phyloP scores from a whole-genome alignment of 2,113 vertebrate genomes.

The Origma solitaria region DNA sequence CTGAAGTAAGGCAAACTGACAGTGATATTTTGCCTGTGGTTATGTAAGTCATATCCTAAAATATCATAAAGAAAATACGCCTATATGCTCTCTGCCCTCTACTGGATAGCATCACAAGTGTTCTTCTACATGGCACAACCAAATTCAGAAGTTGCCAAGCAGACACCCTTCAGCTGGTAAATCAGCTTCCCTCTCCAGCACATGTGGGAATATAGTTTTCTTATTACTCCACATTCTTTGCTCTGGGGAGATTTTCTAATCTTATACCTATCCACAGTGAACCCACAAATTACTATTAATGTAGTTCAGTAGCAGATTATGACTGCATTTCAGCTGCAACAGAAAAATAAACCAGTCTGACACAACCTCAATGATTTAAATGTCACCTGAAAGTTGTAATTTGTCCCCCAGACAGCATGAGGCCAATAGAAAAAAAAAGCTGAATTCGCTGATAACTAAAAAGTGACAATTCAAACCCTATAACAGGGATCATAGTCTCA shows the following conservation, averaged over 20 bases:
- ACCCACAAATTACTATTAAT: neutral
- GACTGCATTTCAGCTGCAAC: neutral
- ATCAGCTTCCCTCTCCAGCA: neutral
- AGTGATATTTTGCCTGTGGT: neutral
- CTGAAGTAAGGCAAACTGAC: neutral
- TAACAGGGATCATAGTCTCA: neutral
- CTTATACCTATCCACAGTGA: neutral
- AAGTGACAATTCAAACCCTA: rapidly evolving
- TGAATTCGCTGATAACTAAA: neutral
- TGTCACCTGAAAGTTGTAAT: neutral
- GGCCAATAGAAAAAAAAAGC: neutral
- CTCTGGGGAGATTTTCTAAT: neutral
- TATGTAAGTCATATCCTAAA: neutral
- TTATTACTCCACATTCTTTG: neutral
- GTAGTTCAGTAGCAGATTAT: neutral
- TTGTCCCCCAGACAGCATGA: neutral
- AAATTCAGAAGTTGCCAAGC: neutral
- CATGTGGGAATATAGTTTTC: neutral
- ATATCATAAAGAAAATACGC: neutral
- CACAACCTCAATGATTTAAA: neutral
- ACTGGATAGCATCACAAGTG: neutral
- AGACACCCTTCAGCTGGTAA: neutral
- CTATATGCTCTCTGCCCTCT: neutral
- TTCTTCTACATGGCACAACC: neutral
- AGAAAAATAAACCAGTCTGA: neutral